phyloP scores from a whole-genome alignment of 2,797 vertebrate genomes.

The Alca torda region DNA sequence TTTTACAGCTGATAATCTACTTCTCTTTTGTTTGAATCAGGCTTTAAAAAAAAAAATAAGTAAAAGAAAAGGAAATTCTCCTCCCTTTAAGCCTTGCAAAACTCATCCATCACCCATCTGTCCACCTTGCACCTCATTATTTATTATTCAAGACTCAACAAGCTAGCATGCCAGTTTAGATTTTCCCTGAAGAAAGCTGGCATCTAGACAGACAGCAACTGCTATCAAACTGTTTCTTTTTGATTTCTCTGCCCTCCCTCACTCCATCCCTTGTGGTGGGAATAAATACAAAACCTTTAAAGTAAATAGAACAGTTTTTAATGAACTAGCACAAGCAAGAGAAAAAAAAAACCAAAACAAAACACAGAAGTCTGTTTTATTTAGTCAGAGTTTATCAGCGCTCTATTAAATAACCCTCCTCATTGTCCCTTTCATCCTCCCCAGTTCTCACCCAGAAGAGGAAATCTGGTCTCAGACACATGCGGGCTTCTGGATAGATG shows the following conservation, averaged over 20 bases:
- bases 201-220: conserved; percentile 50
- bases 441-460: background rate
- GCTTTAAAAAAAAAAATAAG: background rate
- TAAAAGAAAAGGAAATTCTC: background rate
- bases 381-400: background rate
- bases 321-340: conserved; percentile 20
- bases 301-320: conserved; percentile 50
- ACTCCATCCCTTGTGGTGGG: background rate
- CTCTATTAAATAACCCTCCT: background rate
- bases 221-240: conserved; percentile 39
- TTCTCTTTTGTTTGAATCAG: background rate
- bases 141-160: conserved; percentile 64
- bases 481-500: background rate
- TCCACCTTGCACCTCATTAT: conserved; percentile 63
- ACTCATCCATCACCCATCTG: conserved; percentile 63
- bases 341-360: background rate
- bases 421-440: background rate
- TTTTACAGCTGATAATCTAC: background rate
- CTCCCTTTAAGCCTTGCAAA: conserved; percentile 11
- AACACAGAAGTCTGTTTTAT: background rate
- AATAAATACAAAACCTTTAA: conserved; percentile 49
- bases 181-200: conserved; percentile 54
- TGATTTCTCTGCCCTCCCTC: conserved; percentile 23
- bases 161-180: conserved; percentile 41
- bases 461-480: background rate